Conservation (phyloP, 2,797 vertebrate species). For the Gambelia wislizenii region DNA sequence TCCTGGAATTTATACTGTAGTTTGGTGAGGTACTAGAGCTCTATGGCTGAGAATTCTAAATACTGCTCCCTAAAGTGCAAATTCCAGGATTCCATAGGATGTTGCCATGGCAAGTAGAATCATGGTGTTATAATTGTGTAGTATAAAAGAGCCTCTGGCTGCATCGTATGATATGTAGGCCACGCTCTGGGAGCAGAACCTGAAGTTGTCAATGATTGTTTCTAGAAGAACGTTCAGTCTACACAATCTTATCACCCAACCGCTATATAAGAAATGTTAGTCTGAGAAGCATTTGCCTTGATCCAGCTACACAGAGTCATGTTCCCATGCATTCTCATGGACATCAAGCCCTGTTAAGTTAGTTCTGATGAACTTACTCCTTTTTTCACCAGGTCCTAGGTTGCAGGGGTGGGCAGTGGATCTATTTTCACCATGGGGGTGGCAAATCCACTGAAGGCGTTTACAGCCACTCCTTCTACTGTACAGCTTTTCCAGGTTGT, state of each 20-base stretch:
- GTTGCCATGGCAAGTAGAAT: no score
- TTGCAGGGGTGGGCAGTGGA: neutral
- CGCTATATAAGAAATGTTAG: no score
- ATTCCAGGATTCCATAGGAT: no score
- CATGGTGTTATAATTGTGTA: no score
- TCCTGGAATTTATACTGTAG: no score
- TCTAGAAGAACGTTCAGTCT: neutral
- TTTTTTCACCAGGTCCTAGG: neutral
- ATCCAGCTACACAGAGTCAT: neutral
- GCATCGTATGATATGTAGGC: neutral
- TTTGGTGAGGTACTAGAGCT: no score
- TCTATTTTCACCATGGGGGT: neutral
- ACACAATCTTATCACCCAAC: neutral
- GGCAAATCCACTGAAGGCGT: neutral
- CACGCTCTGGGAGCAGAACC: neutral
- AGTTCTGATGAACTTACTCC: neutral
- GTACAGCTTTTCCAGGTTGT: no score
- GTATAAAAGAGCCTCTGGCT: neutral
- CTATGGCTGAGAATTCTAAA: no score
- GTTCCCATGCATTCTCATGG: neutral
- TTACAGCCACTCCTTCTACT: no score
- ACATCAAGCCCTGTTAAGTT: neutral
- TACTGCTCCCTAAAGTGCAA: no score
- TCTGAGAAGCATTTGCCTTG: neutral
- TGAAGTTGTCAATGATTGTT: neutral